These are phyloP conservation scores for Zapus hudsonius DNA, from an alignment of 2,113 vertebrate species.

Conservation along the genomic window DNA sequence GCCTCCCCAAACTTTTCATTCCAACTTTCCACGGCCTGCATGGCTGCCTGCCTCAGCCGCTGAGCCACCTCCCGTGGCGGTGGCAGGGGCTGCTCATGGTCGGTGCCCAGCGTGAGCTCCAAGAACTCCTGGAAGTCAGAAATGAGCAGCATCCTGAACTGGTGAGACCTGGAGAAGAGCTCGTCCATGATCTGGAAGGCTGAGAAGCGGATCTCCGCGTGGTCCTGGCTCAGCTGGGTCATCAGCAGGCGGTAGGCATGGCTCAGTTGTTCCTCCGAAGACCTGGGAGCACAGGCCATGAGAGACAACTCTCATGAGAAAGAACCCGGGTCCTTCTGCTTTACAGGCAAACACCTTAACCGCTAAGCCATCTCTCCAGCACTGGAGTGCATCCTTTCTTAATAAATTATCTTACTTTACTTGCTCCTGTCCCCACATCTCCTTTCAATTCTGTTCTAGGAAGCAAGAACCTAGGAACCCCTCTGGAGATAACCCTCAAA, in stretches of 20 bases:
- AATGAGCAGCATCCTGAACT: conserved; percentile 90
- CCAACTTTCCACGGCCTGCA: conserved; percentile 90
- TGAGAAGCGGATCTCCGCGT: conserved; percentile 92
- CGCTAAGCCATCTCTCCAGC: not conserved
- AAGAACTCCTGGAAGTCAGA: conserved; percentile 93
- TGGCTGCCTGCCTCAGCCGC: conserved; percentile 89
- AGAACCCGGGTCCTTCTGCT: too few relatives aligned
- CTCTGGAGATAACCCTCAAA: too few relatives aligned
- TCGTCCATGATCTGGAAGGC: conserved; percentile 91
- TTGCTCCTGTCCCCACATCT: too few relatives aligned
- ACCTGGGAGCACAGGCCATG: conserved; percentile 71
- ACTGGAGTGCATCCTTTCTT: too few relatives aligned
- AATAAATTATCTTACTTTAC: too few relatives aligned
- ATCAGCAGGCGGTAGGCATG: conserved; percentile 90
- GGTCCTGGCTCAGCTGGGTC: conserved; percentile 90
- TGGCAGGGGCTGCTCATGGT: conserved; percentile 92
- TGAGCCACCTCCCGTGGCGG: conserved; percentile 92
- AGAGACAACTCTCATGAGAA: too few relatives aligned
- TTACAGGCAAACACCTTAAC: not conserved
- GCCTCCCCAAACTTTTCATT: conserved; percentile 89
- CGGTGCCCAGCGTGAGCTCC: conserved; percentile 93
- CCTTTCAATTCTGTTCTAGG: too few relatives aligned
- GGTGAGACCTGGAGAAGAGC: conserved; percentile 93
- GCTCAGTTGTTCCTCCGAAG: conserved; percentile 90
- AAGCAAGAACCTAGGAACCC: too few relatives aligned